Conservation (phyloP, 2,888 invertebrate genomes). For the Platyscelio sp. region DNA sequence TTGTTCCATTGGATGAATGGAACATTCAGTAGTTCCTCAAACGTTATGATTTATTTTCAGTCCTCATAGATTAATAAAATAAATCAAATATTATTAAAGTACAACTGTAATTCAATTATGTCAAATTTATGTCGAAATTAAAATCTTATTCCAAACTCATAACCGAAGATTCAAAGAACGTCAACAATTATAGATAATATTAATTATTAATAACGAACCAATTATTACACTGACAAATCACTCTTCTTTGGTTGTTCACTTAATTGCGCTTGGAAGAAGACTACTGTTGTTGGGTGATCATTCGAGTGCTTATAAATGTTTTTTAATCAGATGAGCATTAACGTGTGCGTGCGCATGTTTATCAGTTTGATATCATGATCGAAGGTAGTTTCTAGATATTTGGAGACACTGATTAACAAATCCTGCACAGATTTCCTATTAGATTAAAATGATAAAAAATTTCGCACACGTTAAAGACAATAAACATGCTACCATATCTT, state of each 20-base stretch:
- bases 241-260: conserved; percentile 43
- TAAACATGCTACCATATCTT: conserved; percentile 38
- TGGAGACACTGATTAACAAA: conserved; percentile 61
- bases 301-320: conserved; percentile 65
- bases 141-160: too few species aligned
- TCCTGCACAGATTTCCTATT: conserved; percentile 56
- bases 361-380: conserved; percentile 61
- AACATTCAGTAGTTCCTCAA: too few species aligned
- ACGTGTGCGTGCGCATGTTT: conserved; percentile 65
- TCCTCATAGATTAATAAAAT: too few species aligned
- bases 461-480: conserved; percentile 15
- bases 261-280: conserved; percentile 47
- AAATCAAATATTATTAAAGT: too few species aligned
- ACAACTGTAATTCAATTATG: too few species aligned
- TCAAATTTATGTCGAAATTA: too few species aligned
- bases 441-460: conserved; percentile 56
- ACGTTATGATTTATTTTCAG: too few species aligned
- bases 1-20: too few species aligned
- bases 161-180: too few species aligned
- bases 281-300: conserved; percentile 29
- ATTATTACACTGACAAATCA: conserved; percentile 37
- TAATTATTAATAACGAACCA: conserved; percentile 57
- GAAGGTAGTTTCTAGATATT: conserved; percentile 66
- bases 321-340: conserved; percentile 62
- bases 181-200: too few species aligned